Conservation (phyloP, 2,888 invertebrate genomes). For the Cristatella mucedo region DNA sequence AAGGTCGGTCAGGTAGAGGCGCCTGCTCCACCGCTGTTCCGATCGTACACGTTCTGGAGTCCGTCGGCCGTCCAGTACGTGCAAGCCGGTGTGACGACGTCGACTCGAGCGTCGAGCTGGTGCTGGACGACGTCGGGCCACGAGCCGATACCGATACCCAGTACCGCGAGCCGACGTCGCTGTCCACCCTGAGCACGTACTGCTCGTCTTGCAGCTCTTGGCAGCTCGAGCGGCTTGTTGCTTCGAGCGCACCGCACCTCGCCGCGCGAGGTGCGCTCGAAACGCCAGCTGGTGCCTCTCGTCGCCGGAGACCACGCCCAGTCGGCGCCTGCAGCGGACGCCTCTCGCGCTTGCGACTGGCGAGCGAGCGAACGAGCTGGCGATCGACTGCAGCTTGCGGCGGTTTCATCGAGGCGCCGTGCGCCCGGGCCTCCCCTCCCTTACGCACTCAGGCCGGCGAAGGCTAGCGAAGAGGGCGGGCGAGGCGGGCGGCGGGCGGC, state of each 20-base stretch:
- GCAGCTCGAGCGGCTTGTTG: conserved; percentile 20
- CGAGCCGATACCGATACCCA: no score
- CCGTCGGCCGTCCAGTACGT: conserved; percentile 16
- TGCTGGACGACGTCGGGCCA: conserved; percentile 25
- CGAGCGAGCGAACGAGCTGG: no score
- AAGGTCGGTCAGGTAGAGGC: conserved; percentile 23
- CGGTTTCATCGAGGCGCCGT: no score
- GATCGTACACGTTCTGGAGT: conserved; percentile 19
- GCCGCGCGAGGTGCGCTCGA: conserved; percentile 17
- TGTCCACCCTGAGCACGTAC: conserved; percentile 31
- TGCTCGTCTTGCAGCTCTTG: conserved; percentile 18
- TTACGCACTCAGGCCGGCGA: no score
- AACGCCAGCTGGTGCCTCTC: no score
- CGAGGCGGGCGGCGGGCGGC: no score
- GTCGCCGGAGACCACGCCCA: conserved; percentile 21
- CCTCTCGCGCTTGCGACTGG: no score
- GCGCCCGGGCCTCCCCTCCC: no score
- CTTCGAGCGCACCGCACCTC: conserved; percentile 22
- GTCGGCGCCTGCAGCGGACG: conserved; percentile 12
- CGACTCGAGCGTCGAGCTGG: conserved; percentile 19
- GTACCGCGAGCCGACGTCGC: conserved; percentile 22
- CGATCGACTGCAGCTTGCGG: no score
- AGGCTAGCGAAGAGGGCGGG: no score
- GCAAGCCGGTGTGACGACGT: conserved; percentile 23
- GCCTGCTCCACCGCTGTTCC: conserved; percentile 22